Base-by-base conservation (phyloP, 2,797 vertebrate genomes). In the Alca torda region DNA sequence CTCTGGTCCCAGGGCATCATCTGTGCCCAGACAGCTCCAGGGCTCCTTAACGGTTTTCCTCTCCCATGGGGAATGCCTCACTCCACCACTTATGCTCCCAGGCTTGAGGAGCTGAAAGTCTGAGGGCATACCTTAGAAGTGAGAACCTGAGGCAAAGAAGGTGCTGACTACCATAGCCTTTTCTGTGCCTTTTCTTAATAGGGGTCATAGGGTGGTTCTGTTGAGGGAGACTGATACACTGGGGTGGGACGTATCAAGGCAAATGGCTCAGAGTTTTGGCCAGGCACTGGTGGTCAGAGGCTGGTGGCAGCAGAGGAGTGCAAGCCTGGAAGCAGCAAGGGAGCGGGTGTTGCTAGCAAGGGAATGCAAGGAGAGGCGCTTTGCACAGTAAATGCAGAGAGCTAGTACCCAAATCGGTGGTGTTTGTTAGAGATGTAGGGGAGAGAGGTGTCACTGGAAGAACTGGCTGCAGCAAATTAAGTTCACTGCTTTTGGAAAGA, bases 1-100 rank as follows among this genome's bases (percentile, higher is more conserved):
- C 13, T 11, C 45, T 59, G 45, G n/a, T 70, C 50, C 28, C 10
- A 16, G 0, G 0, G 33, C 31, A 37, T 26, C 51, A 3, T 1
- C 6, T 7, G 51, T 65, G 37, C 31, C 67, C 54, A 31, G 54
- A 15, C 30, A 61, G 48, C 48, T 54, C 30, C 53, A 33, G 15
- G 31, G 31, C 41, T 67, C 39, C 39, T 30, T 7, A 39, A 26
- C 20, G 13, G 18, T 28, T 26, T 53, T 68, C 56, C 25, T 61
- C 11, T 63, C 10, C 45, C 10, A 20, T 16, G 17, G 13, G 26
- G 35, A 80, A 33, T 21, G 48, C 16, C 39, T 50, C 2, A 0
- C 9, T 68, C 60, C 5, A 21, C 18, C 4, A 1, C 24, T 90
- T n/a, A 63, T 20, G 21, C 43, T 77, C 20, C 33, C 39, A 6